Base-by-base conservation (phyloP, 1,140 invertebrate genomes). In the Atta texana region DNA sequence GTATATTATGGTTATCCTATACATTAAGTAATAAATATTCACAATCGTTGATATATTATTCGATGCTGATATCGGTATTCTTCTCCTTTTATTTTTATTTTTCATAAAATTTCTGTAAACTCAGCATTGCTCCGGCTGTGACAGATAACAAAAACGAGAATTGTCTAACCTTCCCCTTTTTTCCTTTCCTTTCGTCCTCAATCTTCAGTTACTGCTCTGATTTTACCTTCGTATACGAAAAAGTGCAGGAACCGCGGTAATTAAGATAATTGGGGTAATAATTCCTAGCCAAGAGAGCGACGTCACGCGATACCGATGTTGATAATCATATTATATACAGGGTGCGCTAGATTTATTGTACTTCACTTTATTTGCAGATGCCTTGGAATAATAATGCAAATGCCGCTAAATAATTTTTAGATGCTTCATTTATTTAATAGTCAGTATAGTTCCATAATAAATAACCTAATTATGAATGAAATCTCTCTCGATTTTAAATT, bases 261-360 rank as follows among this genome's bases (percentile, higher is more conserved):
- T 93, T 93, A 92, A 91, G 92, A 92, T 93, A 93, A 94, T 94
- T 93, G 92, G 92, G 74, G 90, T 92, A 94, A 94, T 93, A 90
- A 94, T 92, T 92, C 89, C 88, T 88, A 64, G 66, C 71, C 51
- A 85, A 92, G 89, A 87, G 89, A 87, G 78, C 82, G 44, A 81
- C 80, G 88, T 92, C 93, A 90, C 93, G 93, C 93, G 92, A 93
- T 91, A 91, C 87, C 87, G 76, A 89, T 90, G 64, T 72, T 84
- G 88, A 90, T 92, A 81, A 87, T 88, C 85, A 82, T 91, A 89
- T 88, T 88, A 88, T 61, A 51, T 84, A 74, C 55, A 61, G 28
- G 8, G 39, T 75, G 55, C 28, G 57, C 53, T 57, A 84, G 39
- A 61, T 49, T 61, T 49, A 31, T 55, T 24, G 14, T 34, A 18